Conservation (phyloP, 2,797 vertebrate genomes). For the Sparus aurata region DNA sequence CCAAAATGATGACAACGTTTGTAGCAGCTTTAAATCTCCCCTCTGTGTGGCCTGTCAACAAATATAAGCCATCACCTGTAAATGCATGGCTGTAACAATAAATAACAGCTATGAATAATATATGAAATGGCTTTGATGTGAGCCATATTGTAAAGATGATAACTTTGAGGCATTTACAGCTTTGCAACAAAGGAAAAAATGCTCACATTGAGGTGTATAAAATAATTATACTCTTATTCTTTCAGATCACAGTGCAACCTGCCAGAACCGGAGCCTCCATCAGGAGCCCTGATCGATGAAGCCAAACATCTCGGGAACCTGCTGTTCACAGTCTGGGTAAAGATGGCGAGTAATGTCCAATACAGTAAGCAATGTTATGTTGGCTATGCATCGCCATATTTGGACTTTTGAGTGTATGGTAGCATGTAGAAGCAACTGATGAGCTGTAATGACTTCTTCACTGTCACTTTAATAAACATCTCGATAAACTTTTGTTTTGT, state of each 20-base stretch:
- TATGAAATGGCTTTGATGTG: no score
- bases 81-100: no score
- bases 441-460: not conserved
- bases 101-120: not conserved
- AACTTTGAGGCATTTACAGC: not conserved
- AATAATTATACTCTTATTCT: not conserved
- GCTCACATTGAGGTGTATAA: no score
- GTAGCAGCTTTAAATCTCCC: not conserved
- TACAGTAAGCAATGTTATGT: constrained; percentile 45
- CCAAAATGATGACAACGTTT: no score
- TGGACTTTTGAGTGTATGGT: fast-evolving
- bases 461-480: not conserved
- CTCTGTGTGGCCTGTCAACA: not conserved
- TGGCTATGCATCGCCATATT: fast-evolving
- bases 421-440: not conserved
- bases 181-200: not conserved
- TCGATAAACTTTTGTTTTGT: not conserved
- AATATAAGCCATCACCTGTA: not conserved
- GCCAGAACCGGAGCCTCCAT: constrained; percentile 30
- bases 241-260: constrained; percentile 30
- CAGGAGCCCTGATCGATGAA: constrained; percentile 39
- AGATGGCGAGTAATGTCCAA: constrained; percentile 44
- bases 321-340: constrained; percentile 47
- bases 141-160: not conserved
- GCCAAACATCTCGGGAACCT: constrained; percentile 56